phyloP scores from a whole-genome alignment of 1,140 invertebrate species.

The Limonius californicus region DNA sequence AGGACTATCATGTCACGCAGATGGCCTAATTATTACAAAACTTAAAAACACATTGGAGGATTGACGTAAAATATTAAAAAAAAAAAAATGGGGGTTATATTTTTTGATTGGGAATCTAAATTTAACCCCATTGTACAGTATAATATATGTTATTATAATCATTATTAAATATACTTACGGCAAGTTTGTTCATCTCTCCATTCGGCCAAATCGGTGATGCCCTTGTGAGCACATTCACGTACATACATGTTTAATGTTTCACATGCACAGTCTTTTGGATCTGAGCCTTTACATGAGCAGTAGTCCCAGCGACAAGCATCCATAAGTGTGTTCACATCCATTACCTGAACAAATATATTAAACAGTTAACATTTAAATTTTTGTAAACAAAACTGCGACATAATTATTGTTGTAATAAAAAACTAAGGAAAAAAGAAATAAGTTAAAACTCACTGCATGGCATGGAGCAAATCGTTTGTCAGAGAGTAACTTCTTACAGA shows the following conservation, averaged over 20 bases:
- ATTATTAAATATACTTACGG: conserved; percentile 59
- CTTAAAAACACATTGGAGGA: too few species aligned
- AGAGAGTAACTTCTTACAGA: conserved; percentile 60
- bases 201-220: conserved; percentile 55
- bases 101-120: too few species aligned
- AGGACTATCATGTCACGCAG: too few species aligned
- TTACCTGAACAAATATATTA: conserved; percentile 45
- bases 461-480: conserved; percentile 63
- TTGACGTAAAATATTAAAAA: too few species aligned
- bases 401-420: background rate
- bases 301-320: conserved; percentile 74
- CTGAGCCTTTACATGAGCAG: conserved; percentile 60
- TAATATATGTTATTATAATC: too few species aligned
- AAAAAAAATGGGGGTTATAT: too few species aligned
- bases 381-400: background rate
- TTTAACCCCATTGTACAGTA: too few species aligned
- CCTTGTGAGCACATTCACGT: conserved; percentile 66
- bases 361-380: background rate
- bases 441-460: conserved; percentile 52
- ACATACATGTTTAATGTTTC: conserved; percentile 72
- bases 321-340: conserved; percentile 54
- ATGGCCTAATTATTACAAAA: too few species aligned
- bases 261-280: conserved; percentile 67
- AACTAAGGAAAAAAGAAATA: too few species aligned
- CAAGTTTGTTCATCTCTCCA: conserved; percentile 74